Conservation (phyloP, 2,113 vertebrate species). For the Nyctibius bracteatus region DNA sequence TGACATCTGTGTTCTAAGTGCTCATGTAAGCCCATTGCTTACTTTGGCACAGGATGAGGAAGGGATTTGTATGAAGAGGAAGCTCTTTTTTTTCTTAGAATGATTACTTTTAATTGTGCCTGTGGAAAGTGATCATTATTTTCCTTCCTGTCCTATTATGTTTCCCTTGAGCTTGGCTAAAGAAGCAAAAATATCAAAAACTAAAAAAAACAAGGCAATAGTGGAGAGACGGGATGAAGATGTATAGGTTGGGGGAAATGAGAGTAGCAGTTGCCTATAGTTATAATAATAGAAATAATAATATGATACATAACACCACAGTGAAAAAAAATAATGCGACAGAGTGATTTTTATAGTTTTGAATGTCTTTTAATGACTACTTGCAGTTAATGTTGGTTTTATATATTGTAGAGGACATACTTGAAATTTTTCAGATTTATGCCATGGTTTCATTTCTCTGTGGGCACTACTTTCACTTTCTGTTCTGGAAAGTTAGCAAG, state of each 20-base stretch:
- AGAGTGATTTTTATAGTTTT: background rate
- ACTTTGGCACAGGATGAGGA: constrained; percentile 16
- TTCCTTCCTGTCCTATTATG: background rate
- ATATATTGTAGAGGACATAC: background rate
- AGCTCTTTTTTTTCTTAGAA: background rate
- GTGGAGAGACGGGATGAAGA: background rate
- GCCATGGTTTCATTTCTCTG: background rate
- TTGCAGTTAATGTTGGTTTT: background rate
- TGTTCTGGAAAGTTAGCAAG: background rate
- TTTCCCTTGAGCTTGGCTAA: background rate
- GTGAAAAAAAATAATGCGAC: background rate
- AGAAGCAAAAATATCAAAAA: background rate
- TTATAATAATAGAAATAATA: background rate
- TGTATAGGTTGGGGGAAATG: background rate
- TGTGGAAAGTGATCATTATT: background rate
- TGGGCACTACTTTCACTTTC: background rate
- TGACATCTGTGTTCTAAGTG: background rate
- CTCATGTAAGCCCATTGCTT: background rate
- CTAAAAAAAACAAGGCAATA: background rate
- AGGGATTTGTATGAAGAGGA: background rate
- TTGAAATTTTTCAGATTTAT: background rate
- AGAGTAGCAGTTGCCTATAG: background rate
- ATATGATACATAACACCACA: background rate
- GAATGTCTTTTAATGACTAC: background rate
- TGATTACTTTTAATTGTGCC: background rate